phyloP scores from a whole-genome alignment of 2,888 invertebrate genomes.

The Eurytoma californica region DNA sequence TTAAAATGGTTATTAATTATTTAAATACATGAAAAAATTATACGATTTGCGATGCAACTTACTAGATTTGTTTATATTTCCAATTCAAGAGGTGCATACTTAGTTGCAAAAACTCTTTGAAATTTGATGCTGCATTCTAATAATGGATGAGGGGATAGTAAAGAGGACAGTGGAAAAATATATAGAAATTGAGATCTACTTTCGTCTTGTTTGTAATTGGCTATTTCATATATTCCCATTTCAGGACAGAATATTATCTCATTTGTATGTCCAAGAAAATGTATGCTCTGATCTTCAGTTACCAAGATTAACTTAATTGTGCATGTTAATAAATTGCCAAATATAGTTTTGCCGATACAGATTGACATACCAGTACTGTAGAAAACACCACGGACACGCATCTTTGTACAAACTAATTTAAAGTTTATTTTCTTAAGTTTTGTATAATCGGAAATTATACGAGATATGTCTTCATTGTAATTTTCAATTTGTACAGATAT shows the following conservation, averaged over 20 bases:
- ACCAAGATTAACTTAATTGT: background rate
- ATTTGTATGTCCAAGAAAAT: conserved; percentile 1
- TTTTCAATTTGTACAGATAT: background rate
- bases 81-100: background rate
- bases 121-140: background rate
- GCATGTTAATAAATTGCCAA: conserved; percentile 8
- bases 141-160: background rate
- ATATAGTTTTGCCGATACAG: conserved; percentile 8
- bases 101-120: background rate
- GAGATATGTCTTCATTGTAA: background rate
- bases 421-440: background rate
- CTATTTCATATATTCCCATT: background rate
- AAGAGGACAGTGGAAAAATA: background rate
- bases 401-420: conserved; percentile 17
- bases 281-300: background rate
- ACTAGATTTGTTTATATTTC: too few species aligned
- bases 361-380: conserved; percentile 40
- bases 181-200: background rate
- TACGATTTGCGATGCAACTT: too few species aligned
- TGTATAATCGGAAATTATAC: background rate
- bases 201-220: background rate
- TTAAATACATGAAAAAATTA: too few species aligned
- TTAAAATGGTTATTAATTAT: too few species aligned
- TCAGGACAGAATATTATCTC: conserved; percentile 5
- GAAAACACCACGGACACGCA: conserved; percentile 26